phyloP scores from a whole-genome alignment of 2,888 invertebrate species.

The Ptychoptera albimana region DNA sequence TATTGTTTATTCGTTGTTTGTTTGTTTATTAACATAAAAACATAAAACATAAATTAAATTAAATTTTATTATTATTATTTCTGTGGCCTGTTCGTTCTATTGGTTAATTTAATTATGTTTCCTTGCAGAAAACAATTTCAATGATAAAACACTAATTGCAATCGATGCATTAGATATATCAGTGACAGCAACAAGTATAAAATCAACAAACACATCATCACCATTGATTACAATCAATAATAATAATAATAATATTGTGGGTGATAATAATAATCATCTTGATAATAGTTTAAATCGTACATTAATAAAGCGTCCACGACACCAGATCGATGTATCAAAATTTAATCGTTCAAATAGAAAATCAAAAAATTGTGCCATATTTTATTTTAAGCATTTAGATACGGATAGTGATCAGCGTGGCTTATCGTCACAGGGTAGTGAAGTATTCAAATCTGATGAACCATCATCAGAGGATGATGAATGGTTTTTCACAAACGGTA shows the following conservation, averaged over 20 bases:
- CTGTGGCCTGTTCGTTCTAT: too few relatives aligned
- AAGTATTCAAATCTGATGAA: constrained; percentile 30
- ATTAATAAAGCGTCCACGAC: constrained; percentile 31
- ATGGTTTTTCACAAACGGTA: constrained; percentile 22
- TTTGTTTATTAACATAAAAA: too few relatives aligned
- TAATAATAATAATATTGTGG: not conserved
- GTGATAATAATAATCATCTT: constrained; percentile 1
- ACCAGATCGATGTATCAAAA: constrained; percentile 37
- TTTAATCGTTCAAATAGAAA: constrained; percentile 57
- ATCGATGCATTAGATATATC: not conserved
- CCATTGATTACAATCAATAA: not conserved
- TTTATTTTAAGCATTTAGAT: constrained; percentile 74
- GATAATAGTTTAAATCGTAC: not conserved
- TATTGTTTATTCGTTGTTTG: too few relatives aligned
- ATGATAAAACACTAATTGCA: too few relatives aligned
- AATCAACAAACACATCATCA: not conserved
- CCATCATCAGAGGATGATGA: constrained; percentile 45
- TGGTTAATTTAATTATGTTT: too few relatives aligned
- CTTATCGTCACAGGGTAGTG: constrained; percentile 28
- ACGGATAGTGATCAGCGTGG: constrained; percentile 62
- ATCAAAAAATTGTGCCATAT: constrained; percentile 68
- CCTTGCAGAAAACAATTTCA: too few relatives aligned
- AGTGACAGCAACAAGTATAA: not conserved
- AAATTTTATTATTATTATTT: not conserved
- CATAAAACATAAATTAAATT: too few relatives aligned